Base-by-base conservation (phyloP, 2,113 vertebrate species). In the Terrapene triunguis region DNA sequence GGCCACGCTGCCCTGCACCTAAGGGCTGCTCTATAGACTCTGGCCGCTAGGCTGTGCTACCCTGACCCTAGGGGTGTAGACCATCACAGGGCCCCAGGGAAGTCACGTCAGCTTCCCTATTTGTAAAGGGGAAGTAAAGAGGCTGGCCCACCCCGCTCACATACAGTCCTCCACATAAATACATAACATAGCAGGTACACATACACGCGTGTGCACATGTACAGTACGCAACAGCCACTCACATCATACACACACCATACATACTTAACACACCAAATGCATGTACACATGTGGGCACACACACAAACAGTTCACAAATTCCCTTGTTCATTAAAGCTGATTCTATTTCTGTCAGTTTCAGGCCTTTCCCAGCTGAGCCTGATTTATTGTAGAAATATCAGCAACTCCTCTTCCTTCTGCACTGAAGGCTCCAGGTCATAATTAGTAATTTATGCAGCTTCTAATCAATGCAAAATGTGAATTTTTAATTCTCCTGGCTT, bases 391-490 rank as follows among this genome's bases (percentile, higher is more conserved):
- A 88, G 69, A 82, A 87, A 92, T 80, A 80, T 88, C 76, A 80
- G 65, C 91, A 92, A 29, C 57, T 29, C 27, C 27, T 62, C 57
- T 62, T 62, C 12, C 57, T 62, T 62, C 27, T 29, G 62, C 80
- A 76, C 51, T 17, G 72, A 84, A 65, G 53, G 69, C 81, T 88
- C 80, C 69, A 80, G 88, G 85, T 88, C 80, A 88, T 88, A 92
- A 92, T 92, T 80, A 92, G 91, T 92, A 88, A 92, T 92, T 88
- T 88, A 88, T 92, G 85, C 85, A 88, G 85, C 91, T 88, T 84
- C 80, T 84, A 92, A 92, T 92, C 91, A 84, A 92, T 88, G 90
- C 57, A 47, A 55, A 78, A 92, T 88, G 85, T 92, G 91, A 88
- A 88, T 92, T 88, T 92, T 88, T 92, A 92, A 88, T 92, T 80